Conservation (phyloP, 2,888 invertebrate species). For the Proisotoma minuta region DNA sequence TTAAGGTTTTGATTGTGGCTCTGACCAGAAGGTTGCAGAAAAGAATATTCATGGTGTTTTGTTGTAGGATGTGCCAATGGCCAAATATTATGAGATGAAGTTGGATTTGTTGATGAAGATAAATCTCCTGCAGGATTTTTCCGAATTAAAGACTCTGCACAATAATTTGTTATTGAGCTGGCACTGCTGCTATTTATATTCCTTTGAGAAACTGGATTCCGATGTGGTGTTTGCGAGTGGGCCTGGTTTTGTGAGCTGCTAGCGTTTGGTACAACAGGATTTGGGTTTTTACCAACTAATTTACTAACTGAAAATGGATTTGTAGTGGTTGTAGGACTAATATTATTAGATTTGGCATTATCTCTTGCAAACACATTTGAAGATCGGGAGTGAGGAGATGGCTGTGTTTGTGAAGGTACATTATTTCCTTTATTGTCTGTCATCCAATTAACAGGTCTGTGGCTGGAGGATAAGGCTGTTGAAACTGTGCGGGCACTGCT, state of each 20-base stretch:
- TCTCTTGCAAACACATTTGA: not conserved
- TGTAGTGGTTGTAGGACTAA: constrained; percentile 9
- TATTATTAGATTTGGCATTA: constrained; percentile 4
- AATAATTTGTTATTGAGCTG: constrained; percentile 25
- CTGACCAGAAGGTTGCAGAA: constrained; percentile 2
- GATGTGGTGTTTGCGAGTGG: not conserved
- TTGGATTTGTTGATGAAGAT: too few relatives aligned
- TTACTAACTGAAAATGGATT: constrained; percentile 44
- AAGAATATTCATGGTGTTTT: not conserved
- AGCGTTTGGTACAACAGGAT: too few relatives aligned
- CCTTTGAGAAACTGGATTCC: not conserved
- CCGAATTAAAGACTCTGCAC: constrained; percentile 41
- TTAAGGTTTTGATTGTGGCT: too few relatives aligned
- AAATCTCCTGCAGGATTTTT: constrained; percentile 27
- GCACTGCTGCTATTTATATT: not conserved
- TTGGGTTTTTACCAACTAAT: constrained; percentile 39
- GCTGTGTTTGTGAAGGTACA: not conserved
- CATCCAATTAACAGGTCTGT: constrained; percentile 42
- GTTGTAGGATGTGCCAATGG: not conserved
- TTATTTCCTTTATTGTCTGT: constrained; percentile 25
- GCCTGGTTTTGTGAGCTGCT: not conserved
- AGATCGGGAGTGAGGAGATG: not conserved
- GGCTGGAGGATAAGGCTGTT: not conserved
- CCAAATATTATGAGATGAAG: not conserved
- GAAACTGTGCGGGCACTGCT: too few relatives aligned